Evolutionary conservation across 1,140 invertebrate species (phyloP), one percentile per base, ranked within the genome.

Genomic region (Drosophila sucinea): DNA sequence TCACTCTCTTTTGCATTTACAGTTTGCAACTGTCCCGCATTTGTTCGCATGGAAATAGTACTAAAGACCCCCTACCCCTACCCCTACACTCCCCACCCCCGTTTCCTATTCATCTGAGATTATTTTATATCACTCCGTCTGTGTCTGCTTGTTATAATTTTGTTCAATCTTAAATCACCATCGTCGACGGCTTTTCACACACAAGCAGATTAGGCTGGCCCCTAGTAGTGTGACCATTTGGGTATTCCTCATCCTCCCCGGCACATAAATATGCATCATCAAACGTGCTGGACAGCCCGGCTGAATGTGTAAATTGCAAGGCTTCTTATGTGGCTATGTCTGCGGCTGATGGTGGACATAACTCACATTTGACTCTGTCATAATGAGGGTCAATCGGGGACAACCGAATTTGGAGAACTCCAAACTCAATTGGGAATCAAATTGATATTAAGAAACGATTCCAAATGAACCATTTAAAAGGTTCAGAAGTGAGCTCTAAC

Each of bases 91-190:
- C 78, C 67, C 73, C 67, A 60, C 64, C 66, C 51, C 10, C 62
- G 3, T 1, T 23, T 4, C 17, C 55, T 41, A 58, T 68, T 73
- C 74, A 87, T 66, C 44, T 66, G 69, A 73, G 82, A 86, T 87
- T 86, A 87, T 79, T 87, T 83, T 68, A 87, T 81, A 76, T 58
- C 75, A 79, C 70, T 81, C 73, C 44, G 44, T 58, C 3, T 25
- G 33, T 25, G 56, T 62, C 60, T 41, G 76, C 61, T 81, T 62
- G 71, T 67, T 77, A 74, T 67, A 70, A 60, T 77, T 75, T 66
- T 66, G 70, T 87, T 73, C 79, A 79, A 86, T 86, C 83, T 86
- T 77, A 82, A 77, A 87, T 87, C 76, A 74, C 68, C 83, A 82
- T 64, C 76, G 60, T 35, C 70, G 64, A 61, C 72, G 67, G 76